Evolutionary conservation across 2,888 invertebrate genomes (phyloP).

Genomic region (Tipula vernalis): DNA sequence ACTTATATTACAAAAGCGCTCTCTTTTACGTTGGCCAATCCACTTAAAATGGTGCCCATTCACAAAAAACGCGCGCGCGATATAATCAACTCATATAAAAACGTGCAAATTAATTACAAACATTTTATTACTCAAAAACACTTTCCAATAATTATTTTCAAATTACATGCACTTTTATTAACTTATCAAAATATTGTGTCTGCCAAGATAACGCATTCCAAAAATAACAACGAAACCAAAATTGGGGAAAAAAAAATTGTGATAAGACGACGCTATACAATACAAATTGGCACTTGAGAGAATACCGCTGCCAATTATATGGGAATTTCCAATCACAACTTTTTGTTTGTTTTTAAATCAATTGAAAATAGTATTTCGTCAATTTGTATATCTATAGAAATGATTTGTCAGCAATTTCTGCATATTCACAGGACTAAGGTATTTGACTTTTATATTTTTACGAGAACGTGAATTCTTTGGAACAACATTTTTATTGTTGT

Average conservation of each 20-base stretch:
- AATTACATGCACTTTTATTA: not conserved
- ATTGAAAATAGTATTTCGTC: not conserved
- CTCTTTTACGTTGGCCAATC: not conserved
- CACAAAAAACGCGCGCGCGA: not conserved
- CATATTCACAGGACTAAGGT: not conserved
- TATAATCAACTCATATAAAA: not conserved
- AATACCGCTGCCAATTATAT: not conserved
- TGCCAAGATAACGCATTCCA: not conserved
- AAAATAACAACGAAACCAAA: not conserved
- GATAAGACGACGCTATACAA: not conserved
- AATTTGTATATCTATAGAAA: not conserved
- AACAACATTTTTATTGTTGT: not conserved
- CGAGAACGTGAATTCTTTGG: not conserved
- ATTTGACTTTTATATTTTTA: not conserved
- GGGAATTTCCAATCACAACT: not conserved
- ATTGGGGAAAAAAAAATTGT: too few species aligned
- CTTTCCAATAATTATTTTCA: not conserved
- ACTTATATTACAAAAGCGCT: too few species aligned
- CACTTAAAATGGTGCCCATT: not conserved
- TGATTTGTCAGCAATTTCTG: not conserved
- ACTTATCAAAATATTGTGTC: not conserved
- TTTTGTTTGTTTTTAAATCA: not conserved
- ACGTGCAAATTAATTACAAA: not conserved
- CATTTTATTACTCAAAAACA: not conserved
- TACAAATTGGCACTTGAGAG: not conserved